A percentile compares a stretch with the other conserved stretches of the same genome.
Conservation (phyloP, 2,888 invertebrate genomes). For the Hypomecis atomaria region DNA sequence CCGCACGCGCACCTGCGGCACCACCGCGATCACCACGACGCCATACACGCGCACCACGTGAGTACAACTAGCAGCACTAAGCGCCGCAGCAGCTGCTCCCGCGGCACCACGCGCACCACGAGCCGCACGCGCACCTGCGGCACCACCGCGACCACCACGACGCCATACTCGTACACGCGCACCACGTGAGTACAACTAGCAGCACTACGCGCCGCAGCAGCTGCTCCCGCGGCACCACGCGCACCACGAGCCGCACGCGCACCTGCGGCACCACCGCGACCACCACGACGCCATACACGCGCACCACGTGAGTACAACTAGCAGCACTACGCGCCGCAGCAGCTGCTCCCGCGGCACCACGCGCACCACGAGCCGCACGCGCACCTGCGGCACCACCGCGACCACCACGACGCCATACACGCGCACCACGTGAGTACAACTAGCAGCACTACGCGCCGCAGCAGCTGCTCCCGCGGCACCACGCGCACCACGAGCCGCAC, state of each 20-base stretch:
- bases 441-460: conserved; percentile 80
- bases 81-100: no score
- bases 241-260: conserved; percentile 78
- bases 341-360: conserved; percentile 77
- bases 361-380: conserved; percentile 77
- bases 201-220: conserved; percentile 80
- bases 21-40: conserved; percentile 78
- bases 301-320: no score
- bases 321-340: conserved; percentile 80
- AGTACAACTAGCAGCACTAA: conserved; percentile 46
- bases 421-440: conserved; percentile 80
- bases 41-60: conserved; percentile 77
- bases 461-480: conserved; percentile 77
- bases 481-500: conserved; percentile 77
- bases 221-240: conserved; percentile 76
- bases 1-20: conserved; percentile 76
- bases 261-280: conserved; percentile 75
- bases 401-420: conserved; percentile 78
- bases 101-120: conserved; percentile 77
- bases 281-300: conserved; percentile 78
- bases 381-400: conserved; percentile 75
- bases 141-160: conserved; percentile 80
- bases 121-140: conserved; percentile 75
- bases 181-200: no score
- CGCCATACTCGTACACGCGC: conserved; percentile 75